phyloP scores from a whole-genome alignment of 2,888 invertebrate species.

The Cheilosia variabilis region DNA sequence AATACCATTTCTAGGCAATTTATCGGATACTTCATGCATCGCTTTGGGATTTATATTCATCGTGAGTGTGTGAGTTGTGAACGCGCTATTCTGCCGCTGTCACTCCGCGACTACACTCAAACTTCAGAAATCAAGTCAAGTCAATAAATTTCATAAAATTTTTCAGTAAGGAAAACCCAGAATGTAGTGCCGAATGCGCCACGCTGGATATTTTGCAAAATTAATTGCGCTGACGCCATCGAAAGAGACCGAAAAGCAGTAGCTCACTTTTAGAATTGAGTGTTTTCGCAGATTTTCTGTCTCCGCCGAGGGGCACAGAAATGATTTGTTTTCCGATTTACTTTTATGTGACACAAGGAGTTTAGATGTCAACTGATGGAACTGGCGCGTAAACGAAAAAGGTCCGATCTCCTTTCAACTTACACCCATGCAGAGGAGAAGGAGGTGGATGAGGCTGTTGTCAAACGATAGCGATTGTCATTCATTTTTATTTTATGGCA shows the following conservation, averaged over 20 bases:
- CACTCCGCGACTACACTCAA: neutral
- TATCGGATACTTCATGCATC: slow-evolving; percentile 15
- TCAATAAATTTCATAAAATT: slow-evolving; percentile 39
- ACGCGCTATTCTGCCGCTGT: slow-evolving; percentile 1
- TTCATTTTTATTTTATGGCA: slow-evolving; percentile 53
- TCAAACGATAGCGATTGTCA: slow-evolving; percentile 31
- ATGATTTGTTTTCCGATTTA: slow-evolving; percentile 54
- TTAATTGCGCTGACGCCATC: slow-evolving; percentile 19
- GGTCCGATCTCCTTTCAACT: neutral
- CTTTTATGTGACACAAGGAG: slow-evolving; percentile 33
- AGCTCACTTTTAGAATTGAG: neutral
- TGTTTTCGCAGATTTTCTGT: neutral
- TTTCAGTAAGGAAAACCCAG: neutral
- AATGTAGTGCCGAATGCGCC: too few species aligned
- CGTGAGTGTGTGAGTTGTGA: neutral
- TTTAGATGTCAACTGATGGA: slow-evolving; percentile 31
- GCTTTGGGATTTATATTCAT: slow-evolving; percentile 41
- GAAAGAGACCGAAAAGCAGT: neutral
- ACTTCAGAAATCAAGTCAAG: slow-evolving; percentile 40
- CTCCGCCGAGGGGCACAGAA: slow-evolving; percentile 18
- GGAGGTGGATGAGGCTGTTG: neutral
- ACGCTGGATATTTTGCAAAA: neutral
- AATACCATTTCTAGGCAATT: slow-evolving; percentile 45
- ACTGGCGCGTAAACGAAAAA: neutral
- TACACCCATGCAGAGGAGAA: neutral